Base-by-base conservation (phyloP, 2,888 invertebrate species). In the Lysandra bellargus region DNA sequence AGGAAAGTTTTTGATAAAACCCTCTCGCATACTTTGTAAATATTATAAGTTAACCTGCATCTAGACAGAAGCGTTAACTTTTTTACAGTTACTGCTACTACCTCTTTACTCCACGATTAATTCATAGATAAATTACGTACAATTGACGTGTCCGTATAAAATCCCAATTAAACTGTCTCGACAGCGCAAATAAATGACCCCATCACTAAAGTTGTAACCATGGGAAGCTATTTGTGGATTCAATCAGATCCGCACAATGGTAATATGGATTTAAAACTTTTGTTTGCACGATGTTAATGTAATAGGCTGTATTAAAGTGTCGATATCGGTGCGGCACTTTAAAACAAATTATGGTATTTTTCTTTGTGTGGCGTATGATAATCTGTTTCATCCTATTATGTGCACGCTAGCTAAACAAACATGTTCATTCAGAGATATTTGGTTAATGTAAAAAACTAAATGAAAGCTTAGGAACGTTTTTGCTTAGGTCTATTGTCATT, bases 191-290 rank as follows among this genome's bases (percentile, higher is more conserved):
- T 80, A 64, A 69, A 80, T 69, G 49, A n/a, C 80, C 82, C 82
- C 88, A 85, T 84, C 88, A 85, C 87, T 90, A 84, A 57, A 81
- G 78, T 81, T 81, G 84, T 87, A 87, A 87, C 89, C 88, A 92
- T 91, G 91, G 89, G 91, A 93, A 92, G 89, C 89, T 92, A 92
- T 93, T 92, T 92, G 92, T 90, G 90, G 91, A 90, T 92, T 92
- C 90, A 92, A 94, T 93, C 92, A 92, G 92, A 91, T 90, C 89
- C 87, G 88, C 89, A 88, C 87, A 91, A 91, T 89, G 87, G 88
- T 91, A 89, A 90, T 92, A 91, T 90, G 87, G 85, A 87, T 82
- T 87, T 89, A 83, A 87, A 89, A 87, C 86, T 86, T 88, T 88
- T 87, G 87, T 88, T 86, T 83, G 83, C 80, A 76, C 33, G 57